Evolutionary conservation across 2,888 invertebrate genomes (phyloP), one percentile per base, ranked within the genome.

Genomic region (Creontiades dilutus): DNA sequence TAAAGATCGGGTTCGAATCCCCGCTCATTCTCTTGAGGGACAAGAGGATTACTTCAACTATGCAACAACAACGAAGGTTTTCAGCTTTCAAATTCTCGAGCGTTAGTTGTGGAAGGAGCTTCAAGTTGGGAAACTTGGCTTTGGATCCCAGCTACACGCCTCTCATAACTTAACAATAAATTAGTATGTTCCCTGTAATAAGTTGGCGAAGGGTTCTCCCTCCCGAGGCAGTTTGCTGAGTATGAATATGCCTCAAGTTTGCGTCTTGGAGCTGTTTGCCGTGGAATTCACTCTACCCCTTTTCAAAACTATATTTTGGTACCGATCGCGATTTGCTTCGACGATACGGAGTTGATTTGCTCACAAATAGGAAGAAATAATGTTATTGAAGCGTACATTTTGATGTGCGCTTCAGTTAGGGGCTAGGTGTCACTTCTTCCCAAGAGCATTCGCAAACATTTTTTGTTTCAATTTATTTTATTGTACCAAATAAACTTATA

Each of bases 81-180:
- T 68, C 68, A 23, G 68, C 23, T 68, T 68, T 68, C 23, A 23
- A 68, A 68, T 68, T 68, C 68, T 68, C 68, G 7, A 4, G 68
- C 68, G 68, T 11, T 68, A 61, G 23, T 68, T 23, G 68, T 68
- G 19, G 19, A 11, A 23, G 23, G 68, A 0, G 68, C 68, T 23
- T 9, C 27, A 23, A 23, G 68, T 68, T 68, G 12, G 12, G 68
- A 68, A 68, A 68, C 68, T 68, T 68, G 68, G 68, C 68, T 68
- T 68, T 27, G 68, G 68, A 68, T 68, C 68, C 23, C n/a, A 68
- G 23, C 68, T 68, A 23, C 68, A 68, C 23, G 68, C 68, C 23
- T 82, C 82, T 82, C 52, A 52, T 52, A 82, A 82, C 82, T 82
- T 82, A 27, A 82, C 82, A 52, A 82, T 82, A 82, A 82, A 82